Evolutionary conservation across 2,113 vertebrate species (phyloP).

Genomic region (Heptranchias perlo): DNA sequence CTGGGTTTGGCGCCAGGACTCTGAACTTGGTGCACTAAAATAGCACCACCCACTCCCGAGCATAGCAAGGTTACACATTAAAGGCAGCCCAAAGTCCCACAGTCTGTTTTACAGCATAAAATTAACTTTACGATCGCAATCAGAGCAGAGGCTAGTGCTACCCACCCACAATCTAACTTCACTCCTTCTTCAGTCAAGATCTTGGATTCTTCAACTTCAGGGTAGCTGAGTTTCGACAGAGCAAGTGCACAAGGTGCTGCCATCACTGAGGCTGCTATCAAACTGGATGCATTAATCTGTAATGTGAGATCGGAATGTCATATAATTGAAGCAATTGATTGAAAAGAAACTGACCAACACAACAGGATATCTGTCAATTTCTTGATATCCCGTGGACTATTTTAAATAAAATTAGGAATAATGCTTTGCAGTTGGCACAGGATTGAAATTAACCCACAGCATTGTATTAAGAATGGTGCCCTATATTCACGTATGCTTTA

Average conservation of each 20-base stretch:
- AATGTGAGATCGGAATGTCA: not conserved
- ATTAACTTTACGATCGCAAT: not conserved
- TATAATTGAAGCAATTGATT: not conserved
- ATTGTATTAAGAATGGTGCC: not conserved
- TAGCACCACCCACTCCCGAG: not conserved
- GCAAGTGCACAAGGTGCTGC: slow-evolving; percentile 87
- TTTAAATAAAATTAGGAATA: not conserved
- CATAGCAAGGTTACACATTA: not conserved
- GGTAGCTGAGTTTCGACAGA: slow-evolving; percentile 83
- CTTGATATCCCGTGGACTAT: not conserved
- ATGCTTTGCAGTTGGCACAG: not conserved
- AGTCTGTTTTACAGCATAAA: not conserved
- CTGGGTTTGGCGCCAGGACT: not conserved
- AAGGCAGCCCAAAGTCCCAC: not conserved
- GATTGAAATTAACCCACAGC: not conserved
- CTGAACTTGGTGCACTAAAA: not conserved
- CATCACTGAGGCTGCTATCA: slow-evolving; percentile 93
- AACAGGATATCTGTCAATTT: not conserved
- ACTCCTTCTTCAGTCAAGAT: slow-evolving; percentile 62
- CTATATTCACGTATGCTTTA: not conserved
- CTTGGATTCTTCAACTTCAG: slow-evolving; percentile 75
- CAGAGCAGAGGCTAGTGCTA: not conserved
- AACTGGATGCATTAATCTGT: slow-evolving; percentile 77
- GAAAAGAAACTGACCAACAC: not conserved
- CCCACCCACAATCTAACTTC: slow-evolving; percentile 57